Percentiles rank a stretch among this genome's conserved stretches.
These are phyloP conservation scores for Loxodonta africana DNA, from an alignment of 2,113 vertebrate species.

Conservation along the genomic window DNA sequence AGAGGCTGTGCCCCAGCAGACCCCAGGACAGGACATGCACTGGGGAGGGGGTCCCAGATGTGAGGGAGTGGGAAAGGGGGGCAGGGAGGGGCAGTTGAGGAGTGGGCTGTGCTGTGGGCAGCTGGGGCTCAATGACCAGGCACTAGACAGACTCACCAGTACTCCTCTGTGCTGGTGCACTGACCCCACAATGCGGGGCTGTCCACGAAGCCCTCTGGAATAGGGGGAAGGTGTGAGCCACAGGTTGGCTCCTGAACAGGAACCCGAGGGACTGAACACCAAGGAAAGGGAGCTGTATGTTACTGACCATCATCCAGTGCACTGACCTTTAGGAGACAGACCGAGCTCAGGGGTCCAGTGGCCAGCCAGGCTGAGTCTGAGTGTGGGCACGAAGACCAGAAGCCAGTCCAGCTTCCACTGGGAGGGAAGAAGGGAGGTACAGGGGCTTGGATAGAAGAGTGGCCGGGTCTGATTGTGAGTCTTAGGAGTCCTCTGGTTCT, in stretches of 20 bases:
- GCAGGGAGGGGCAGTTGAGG: too few relatives aligned
- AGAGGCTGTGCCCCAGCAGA: not conserved
- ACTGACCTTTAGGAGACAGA: too few relatives aligned
- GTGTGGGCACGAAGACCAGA: too few relatives aligned
- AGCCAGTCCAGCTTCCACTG: not conserved
- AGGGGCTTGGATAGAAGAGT: not conserved
- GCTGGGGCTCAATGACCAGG: too few relatives aligned
- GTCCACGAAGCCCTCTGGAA: not conserved
- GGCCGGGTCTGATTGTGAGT: not conserved
- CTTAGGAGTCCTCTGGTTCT: not conserved
- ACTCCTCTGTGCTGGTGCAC: too few relatives aligned
- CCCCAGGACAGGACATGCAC: not conserved
- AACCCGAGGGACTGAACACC: not conserved
- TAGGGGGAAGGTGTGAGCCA: not conserved
- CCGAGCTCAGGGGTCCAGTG: not conserved
- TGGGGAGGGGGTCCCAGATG: not conserved
- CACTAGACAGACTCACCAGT: too few relatives aligned
- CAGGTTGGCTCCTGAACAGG: too few relatives aligned
- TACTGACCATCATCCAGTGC: too few relatives aligned
- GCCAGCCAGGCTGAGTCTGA: not conserved
- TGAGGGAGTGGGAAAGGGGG: too few relatives aligned
- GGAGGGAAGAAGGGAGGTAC: too few relatives aligned
- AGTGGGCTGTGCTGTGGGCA: not conserved
- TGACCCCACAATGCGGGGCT: rapidly evolving
- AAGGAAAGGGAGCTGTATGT: too few relatives aligned